These are phyloP conservation scores for Rhabdomys dilectus DNA, from an alignment of 2,113 vertebrate species.

Conservation along the genomic window DNA sequence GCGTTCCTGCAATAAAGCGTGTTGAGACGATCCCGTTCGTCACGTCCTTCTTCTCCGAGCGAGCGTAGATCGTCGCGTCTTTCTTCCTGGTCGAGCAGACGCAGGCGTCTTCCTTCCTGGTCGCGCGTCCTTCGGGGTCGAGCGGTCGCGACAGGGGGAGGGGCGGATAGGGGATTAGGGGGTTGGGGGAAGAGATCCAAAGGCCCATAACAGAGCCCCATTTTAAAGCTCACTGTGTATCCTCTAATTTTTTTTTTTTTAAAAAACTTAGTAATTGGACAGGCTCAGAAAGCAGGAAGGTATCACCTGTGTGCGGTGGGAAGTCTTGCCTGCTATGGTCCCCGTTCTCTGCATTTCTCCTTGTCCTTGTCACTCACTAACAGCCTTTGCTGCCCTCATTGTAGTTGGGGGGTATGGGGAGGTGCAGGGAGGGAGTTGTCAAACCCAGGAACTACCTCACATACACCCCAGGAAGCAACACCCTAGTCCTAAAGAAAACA, in stretches of 20 bases:
- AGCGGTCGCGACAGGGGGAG: no score
- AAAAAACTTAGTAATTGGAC: not conserved
- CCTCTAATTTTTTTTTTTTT: not conserved
- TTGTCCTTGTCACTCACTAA: not conserved
- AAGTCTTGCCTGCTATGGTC: not conserved
- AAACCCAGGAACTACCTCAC: not conserved
- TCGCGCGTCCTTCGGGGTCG: no score
- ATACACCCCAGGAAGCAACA: not conserved
- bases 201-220: no score
- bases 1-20: no score
- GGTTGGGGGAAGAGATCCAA: no score
- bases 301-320: not conserved
- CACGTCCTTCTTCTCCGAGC: no score
- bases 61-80: no score
- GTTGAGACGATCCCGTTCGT: no score
- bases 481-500: not conserved
- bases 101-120: no score
- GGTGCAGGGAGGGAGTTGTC: not conserved
- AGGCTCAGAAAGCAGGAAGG: conserved; percentile 23
- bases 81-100: no score
- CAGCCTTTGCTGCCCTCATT: not conserved
- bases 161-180: no score
- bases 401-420: not conserved
- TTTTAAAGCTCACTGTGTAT: not conserved
- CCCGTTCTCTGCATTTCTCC: not conserved